phyloP scores from a whole-genome alignment of 2,888 invertebrate species.

The Cordilura impudica region DNA sequence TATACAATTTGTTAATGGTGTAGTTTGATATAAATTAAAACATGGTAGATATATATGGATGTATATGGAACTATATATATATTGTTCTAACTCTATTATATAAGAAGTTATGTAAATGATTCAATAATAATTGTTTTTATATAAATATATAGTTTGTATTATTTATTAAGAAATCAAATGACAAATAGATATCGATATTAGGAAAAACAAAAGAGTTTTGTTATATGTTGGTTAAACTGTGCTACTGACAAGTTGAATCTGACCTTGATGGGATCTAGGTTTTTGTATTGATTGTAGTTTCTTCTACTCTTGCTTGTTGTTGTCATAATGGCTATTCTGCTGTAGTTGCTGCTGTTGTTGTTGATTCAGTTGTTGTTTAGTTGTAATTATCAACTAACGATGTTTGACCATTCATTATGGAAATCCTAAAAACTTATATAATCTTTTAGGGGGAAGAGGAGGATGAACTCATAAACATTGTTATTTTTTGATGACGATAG shows the following conservation, averaged over 20 bases:
- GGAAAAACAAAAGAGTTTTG: not conserved
- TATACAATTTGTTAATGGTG: too few relatives aligned
- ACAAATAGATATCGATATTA: not conserved
- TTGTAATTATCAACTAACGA: constrained; percentile 23
- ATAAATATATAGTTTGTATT: too few relatives aligned
- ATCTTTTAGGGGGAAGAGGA: not conserved
- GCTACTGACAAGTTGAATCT: constrained; percentile 62
- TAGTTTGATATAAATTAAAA: too few relatives aligned
- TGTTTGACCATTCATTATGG: constrained; percentile 22
- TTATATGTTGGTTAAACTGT: constrained; percentile 52
- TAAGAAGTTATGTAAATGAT: not conserved
- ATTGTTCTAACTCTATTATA: too few relatives aligned
- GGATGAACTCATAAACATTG: not conserved
- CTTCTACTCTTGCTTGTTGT: constrained; percentile 22
- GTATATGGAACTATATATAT: not conserved
- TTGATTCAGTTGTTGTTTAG: constrained; percentile 37
- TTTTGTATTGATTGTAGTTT: constrained; percentile 33
- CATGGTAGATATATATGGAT: not conserved
- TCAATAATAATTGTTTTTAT: not conserved
- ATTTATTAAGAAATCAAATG: not conserved
- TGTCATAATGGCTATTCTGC: not conserved
- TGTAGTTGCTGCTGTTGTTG: constrained; percentile 42
- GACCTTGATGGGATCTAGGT: constrained; percentile 46
- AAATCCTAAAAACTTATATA: constrained; percentile 10
- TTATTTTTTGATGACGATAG: too few relatives aligned